phyloP scores from a whole-genome alignment of 2,113 vertebrate genomes.

The Ahaetulla prasina region DNA sequence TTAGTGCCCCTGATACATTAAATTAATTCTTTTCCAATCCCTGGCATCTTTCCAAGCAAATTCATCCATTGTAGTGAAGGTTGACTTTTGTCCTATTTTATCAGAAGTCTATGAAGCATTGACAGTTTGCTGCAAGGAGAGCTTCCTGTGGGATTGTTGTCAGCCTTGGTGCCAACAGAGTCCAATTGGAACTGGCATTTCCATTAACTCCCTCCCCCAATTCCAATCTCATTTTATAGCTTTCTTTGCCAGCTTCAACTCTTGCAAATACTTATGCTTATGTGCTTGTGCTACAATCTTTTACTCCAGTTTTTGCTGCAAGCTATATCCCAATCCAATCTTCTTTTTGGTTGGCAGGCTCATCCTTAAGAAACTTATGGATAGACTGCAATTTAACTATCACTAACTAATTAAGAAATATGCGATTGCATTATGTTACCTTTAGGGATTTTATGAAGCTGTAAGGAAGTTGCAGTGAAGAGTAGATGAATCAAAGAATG shows the following conservation, averaged over 20 bases:
- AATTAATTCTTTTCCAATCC: not conserved
- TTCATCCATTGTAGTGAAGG: conserved; percentile 4
- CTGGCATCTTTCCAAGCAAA: not conserved
- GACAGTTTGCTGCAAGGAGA: not conserved
- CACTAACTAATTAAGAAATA: not conserved
- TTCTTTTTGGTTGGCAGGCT: not conserved
- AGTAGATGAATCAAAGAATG: not conserved
- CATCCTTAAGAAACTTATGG: not conserved
- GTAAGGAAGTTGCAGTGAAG: not conserved
- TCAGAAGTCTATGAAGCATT: conserved; percentile 5
- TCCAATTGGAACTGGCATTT: conserved; percentile 16
- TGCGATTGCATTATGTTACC: not conserved
- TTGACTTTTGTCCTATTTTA: conserved; percentile 4
- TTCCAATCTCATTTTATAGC: not conserved
- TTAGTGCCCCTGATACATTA: not conserved
- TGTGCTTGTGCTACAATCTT: not conserved
- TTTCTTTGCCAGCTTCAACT: not conserved
- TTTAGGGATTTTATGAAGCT: not conserved
- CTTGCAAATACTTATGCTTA: not conserved
- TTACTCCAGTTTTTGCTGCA: not conserved
- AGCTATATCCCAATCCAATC: not conserved
- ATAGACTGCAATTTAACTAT: not conserved
- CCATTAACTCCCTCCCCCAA: not conserved
- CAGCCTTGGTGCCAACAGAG: not conserved
- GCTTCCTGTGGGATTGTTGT: not conserved